These are phyloP conservation scores for Ectobius pallidus DNA, from an alignment of 2,888 invertebrate species.

Conservation along the genomic window DNA sequence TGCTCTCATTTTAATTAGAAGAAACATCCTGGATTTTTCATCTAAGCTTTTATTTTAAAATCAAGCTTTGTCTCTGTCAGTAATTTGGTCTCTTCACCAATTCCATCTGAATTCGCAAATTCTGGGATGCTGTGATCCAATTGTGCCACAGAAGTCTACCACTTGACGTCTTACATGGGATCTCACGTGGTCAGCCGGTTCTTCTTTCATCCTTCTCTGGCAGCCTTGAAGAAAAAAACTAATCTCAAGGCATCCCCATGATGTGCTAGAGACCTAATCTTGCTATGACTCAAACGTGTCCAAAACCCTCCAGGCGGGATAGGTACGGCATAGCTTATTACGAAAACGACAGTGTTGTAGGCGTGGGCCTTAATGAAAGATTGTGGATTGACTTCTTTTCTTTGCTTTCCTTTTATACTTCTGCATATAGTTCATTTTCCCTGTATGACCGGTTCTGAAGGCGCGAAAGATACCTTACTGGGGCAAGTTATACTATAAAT, in stretches of 20 bases:
- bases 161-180: not conserved
- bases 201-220: not conserved
- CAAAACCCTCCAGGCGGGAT: not conserved
- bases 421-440: not conserved
- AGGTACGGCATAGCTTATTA: not conserved
- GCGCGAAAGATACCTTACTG: too few relatives aligned
- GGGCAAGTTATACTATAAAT: too few relatives aligned
- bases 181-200: not conserved
- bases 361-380: not conserved
- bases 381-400: slow-evolving; percentile 1
- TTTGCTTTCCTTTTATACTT: not conserved
- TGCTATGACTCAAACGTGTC: not conserved
- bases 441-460: not conserved
- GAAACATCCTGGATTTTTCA: too few relatives aligned
- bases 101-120: too few relatives aligned
- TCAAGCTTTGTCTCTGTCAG: too few relatives aligned
- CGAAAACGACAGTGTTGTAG: not conserved
- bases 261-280: not conserved
- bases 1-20: too few relatives aligned
- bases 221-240: too few relatives aligned
- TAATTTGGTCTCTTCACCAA: too few relatives aligned
- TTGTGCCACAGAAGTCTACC: not conserved
- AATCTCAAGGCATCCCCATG: not conserved
- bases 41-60: too few relatives aligned
- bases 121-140: not conserved